These are phyloP conservation scores for Polia nebulosa DNA, from an alignment of 2,888 invertebrate species.

Conservation along the genomic window DNA sequence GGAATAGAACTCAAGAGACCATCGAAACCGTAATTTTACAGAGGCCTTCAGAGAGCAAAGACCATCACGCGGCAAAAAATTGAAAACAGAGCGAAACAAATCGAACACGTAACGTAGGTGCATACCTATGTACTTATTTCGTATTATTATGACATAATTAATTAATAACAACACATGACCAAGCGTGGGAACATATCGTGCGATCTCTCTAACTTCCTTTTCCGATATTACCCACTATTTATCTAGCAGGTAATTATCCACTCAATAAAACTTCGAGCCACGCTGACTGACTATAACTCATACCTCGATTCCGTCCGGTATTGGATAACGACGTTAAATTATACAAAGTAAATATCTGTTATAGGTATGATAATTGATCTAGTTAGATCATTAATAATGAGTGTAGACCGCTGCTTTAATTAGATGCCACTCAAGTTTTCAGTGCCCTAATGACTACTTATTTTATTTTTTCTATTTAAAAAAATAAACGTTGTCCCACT, in stretches of 20 bases:
- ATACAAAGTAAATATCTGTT: slow-evolving; percentile 15
- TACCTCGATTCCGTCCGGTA: slow-evolving; percentile 58
- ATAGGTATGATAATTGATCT: slow-evolving; percentile 21
- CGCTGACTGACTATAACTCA: slow-evolving; percentile 32
- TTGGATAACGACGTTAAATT: slow-evolving; percentile 56
- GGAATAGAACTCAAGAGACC: not conserved
- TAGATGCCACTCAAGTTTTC: not conserved
- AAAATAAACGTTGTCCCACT: too few species aligned
- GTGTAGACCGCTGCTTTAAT: not conserved
- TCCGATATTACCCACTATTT: slow-evolving; percentile 39
- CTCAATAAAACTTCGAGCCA: slow-evolving; percentile 25
- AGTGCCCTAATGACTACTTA: slow-evolving; percentile 5
- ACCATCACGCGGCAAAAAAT: not conserved
- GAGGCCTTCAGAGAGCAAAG: too few species aligned
- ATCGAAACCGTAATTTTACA: not conserved
- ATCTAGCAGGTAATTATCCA: slow-evolving; percentile 26
- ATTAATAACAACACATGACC: slow-evolving; percentile 11
- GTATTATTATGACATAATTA: slow-evolving; percentile 16
- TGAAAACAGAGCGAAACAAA: not conserved
- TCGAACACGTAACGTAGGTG: not conserved
- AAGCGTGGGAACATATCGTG: slow-evolving; percentile 40
- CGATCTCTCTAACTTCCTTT: slow-evolving; percentile 49
- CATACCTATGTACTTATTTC: too few species aligned
- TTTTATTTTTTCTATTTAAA: too few species aligned
- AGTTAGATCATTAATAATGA: slow-evolving; percentile 2